Conservation (phyloP, 2,888 invertebrate species). For the Eudiplozoon nipponicum region DNA sequence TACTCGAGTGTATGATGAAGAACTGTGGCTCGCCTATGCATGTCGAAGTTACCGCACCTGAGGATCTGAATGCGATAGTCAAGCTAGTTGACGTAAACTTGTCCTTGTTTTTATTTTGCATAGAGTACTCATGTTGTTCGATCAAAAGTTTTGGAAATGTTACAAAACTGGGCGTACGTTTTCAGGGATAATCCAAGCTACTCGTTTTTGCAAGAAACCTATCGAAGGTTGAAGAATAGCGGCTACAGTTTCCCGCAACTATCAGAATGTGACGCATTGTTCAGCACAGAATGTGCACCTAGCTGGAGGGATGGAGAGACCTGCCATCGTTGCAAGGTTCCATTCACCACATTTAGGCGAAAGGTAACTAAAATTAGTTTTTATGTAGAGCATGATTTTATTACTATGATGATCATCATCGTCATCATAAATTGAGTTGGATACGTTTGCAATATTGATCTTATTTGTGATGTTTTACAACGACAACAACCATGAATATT, state of each 20-base stretch:
- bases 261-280: constrained; percentile 92
- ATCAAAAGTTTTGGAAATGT: constrained; percentile 53
- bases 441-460: no score
- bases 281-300: constrained; percentile 71
- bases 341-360: constrained; percentile 47
- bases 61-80: neutral
- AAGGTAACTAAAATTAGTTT: no score
- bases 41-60: neutral
- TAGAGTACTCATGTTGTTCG: constrained; percentile 25
- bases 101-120: no score
- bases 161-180: constrained; percentile 92
- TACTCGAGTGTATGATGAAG: neutral
- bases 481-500: no score
- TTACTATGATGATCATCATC: no score
- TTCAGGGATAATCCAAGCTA: constrained; percentile 63
- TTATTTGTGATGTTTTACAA: no score
- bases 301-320: constrained; percentile 82
- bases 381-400: no score
- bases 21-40: neutral
- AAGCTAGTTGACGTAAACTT: neutral
- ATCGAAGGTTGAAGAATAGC: constrained; percentile 67
- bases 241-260: constrained; percentile 57
- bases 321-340: constrained; percentile 65
- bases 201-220: constrained; percentile 58
- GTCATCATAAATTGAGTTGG: no score